Conservation (phyloP, 2,113 vertebrate genomes). For the Pelmatolapia mariae region DNA sequence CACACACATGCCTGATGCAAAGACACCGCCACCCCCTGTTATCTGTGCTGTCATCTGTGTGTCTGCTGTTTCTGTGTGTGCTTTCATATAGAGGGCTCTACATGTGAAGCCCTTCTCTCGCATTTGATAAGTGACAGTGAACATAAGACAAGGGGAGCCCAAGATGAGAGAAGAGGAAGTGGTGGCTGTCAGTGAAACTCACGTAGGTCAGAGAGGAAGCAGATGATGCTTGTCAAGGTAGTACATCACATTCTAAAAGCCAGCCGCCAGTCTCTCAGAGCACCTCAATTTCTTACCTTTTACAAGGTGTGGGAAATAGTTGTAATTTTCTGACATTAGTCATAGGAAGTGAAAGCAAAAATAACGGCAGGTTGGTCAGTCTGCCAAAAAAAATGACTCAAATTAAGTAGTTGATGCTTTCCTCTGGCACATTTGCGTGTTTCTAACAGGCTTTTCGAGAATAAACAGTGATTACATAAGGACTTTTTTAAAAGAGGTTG, state of each 20-base stretch:
- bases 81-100: background rate
- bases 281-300: background rate
- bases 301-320: background rate
- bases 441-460: background rate
- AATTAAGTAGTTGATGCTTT: background rate
- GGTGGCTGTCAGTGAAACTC: background rate
- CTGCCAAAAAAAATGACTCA: background rate
- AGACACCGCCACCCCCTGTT: conserved; percentile 10
- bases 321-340: background rate
- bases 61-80: background rate
- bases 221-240: background rate
- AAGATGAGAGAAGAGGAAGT: background rate
- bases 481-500: background rate
- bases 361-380: background rate
- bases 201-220: background rate
- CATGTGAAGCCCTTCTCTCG: conserved; percentile 31
- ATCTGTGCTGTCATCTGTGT: conserved; percentile 9
- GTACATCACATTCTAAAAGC: background rate
- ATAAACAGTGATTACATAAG: background rate
- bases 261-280: background rate
- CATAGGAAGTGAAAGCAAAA: background rate
- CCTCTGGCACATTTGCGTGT: background rate
- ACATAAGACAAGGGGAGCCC: background rate
- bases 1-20: background rate
- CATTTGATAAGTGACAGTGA: conserved; percentile 15